phyloP scores from a whole-genome alignment of 2,888 invertebrate genomes.

The Cordilura impudica region DNA sequence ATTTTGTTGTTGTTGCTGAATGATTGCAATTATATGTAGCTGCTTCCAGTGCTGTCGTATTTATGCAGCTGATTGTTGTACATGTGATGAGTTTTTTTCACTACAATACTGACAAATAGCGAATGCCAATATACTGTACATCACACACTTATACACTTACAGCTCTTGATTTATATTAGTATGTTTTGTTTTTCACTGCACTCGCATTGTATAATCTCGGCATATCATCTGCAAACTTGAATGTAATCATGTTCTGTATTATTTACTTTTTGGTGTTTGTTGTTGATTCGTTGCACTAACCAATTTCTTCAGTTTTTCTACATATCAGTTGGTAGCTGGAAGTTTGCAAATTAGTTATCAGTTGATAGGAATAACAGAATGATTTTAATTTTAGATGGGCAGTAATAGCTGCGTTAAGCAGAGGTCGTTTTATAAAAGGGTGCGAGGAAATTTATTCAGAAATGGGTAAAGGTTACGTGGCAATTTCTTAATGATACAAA shows the following conservation, averaged over 20 bases:
- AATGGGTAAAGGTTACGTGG: too few relatives aligned
- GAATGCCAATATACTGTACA: constrained; percentile 49
- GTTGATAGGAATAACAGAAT: constrained; percentile 22
- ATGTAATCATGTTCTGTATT: constrained; percentile 30
- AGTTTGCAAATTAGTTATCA: constrained; percentile 58
- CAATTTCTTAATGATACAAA: too few relatives aligned
- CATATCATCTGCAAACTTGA: constrained; percentile 26
- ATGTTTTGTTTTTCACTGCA: background rate
- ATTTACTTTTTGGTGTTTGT: background rate
- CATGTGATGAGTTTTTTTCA: constrained; percentile 38
- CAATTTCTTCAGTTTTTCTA: constrained; percentile 37
- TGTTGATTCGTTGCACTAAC: constrained; percentile 12
- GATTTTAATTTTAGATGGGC: background rate
- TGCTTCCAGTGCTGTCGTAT: background rate
- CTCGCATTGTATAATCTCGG: too few relatives aligned
- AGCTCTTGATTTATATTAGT: constrained; percentile 4
- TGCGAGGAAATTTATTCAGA: too few relatives aligned
- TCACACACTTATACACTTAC: constrained; percentile 31
- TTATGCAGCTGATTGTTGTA: constrained; percentile 55
- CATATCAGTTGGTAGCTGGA: constrained; percentile 50
- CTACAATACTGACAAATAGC: constrained; percentile 48
- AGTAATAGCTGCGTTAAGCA: background rate
- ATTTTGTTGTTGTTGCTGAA: constrained; percentile 8
- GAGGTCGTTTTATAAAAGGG: too few relatives aligned
- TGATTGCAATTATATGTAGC: background rate